phyloP scores from a whole-genome alignment of 2,113 vertebrate species.

The Actinemys pallida region DNA sequence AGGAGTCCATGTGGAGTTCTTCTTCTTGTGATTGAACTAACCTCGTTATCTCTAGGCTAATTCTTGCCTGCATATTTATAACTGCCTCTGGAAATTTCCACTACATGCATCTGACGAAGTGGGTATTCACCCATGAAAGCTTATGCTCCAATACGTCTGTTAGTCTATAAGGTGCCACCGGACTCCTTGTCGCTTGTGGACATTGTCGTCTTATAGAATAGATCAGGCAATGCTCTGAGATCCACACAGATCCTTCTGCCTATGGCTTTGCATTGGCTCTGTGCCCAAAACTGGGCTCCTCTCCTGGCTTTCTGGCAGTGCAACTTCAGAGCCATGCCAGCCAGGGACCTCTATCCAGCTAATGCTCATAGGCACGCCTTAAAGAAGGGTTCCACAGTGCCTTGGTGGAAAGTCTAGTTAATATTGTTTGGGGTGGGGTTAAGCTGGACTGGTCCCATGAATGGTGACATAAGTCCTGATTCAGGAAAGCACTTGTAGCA shows the following conservation, averaged over 20 bases:
- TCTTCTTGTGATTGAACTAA: too few species aligned
- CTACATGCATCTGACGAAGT: too few species aligned
- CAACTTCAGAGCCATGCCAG: not conserved
- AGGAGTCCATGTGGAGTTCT: too few species aligned
- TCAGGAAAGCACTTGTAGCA: not conserved
- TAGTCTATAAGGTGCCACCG: too few species aligned
- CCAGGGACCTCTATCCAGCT: not conserved
- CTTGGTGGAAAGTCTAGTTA: not conserved
- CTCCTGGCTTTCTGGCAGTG: not conserved
- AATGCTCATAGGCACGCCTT: not conserved
- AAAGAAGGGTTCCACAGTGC: not conserved
- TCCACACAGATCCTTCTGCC: not conserved
- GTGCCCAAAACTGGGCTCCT: rapidly evolving
- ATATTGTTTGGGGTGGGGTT: not conserved
- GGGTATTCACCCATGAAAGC: too few species aligned
- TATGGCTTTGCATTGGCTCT: not conserved
- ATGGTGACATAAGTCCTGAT: not conserved
- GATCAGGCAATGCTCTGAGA: not conserved
- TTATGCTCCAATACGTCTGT: too few species aligned
- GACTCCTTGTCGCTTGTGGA: not conserved
- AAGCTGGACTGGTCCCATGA: not conserved
- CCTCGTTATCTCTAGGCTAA: too few species aligned
- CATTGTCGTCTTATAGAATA: constrained; percentile 31
- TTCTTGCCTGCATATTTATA: too few species aligned
- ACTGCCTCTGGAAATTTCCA: too few species aligned